Base-by-base conservation (phyloP, 2,888 invertebrate genomes). In the Oscheius onirici region DNA sequence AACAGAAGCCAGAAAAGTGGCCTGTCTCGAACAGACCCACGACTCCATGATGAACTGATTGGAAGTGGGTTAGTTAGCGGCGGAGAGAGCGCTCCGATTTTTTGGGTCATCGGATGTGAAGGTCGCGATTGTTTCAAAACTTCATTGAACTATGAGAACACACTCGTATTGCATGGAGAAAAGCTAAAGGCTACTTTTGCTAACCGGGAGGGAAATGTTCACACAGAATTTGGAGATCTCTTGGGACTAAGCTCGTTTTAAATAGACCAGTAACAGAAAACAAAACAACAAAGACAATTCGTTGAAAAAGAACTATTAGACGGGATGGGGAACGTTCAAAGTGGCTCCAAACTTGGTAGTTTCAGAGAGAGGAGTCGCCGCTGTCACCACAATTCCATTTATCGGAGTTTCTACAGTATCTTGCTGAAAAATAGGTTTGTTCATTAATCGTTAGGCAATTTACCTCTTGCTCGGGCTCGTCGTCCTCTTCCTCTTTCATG, bases 1-100 rank as follows among this genome's bases (percentile, higher is more conserved):
- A 1, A 84, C 77, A 8, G 79, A 76, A 2, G 83, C 81, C 28
- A 80, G 43, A 28, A 83, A 73, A n/a, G 82, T 82, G 55, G 83
- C 80, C 51, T 69, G 68, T 15, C 78, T 65, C 34, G 46, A 54
- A 26, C 46, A 55, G 28, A n/a, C 13, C 43, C 41, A 43, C 54
- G 24, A 41, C 57, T 57, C 57, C 55, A 68, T 57, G 11, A 3
- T 49, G 15, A 6, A 22, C 49, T 34, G 34, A 34, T 34, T 34
- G 8, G 8, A 34, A 20, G 51, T 51, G 20, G 46, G n/a, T 46
- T 46, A 20, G 20, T 46, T 15, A 46, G n/a, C 46, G n/a, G 46
- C 20, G 46, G 46, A 46, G 46, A 20, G 46, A 46, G n/a, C n/a
- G 20, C 20, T 46, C n/a, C 5, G 5, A 46, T 20, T 17, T 46